Percentiles rank a stretch among this genome's conserved stretches.
Evolutionary conservation across 2,797 vertebrate species (phyloP).

Genomic region (Microchirus variegatus): DNA sequence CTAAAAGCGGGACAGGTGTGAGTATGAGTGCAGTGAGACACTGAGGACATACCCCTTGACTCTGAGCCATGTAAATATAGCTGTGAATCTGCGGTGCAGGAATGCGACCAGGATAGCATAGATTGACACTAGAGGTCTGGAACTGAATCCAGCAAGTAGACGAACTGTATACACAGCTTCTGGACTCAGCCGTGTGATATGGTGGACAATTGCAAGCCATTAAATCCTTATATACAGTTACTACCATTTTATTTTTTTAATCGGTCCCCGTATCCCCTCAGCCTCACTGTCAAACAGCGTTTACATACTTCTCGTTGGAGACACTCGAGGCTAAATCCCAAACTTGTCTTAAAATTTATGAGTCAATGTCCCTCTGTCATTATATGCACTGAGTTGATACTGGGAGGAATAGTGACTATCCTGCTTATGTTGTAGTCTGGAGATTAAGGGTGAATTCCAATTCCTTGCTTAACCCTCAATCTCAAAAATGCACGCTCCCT

Average conservation of each 20-base stretch:
- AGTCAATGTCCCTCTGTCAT: conserved; percentile 5
- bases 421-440: background rate
- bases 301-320: conserved; percentile 10
- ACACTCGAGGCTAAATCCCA: conserved; percentile 13
- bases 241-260: background rate
- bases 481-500: no score
- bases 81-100: conserved; percentile 59
- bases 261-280: background rate
- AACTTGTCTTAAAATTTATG: conserved; percentile 17
- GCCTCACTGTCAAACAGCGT: background rate
- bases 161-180: background rate
- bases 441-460: no score
- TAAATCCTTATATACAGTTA: no score
- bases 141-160: conserved; percentile 7
- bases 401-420: conserved; percentile 2
- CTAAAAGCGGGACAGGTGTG: conserved; percentile 69
- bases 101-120: conserved; percentile 66
- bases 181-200: no score
- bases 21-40: conserved; percentile 39
- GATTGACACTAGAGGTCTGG: conserved; percentile 17
- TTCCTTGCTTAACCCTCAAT: no score
- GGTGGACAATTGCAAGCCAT: no score
- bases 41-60: conserved; percentile 34
- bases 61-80: conserved; percentile 74
- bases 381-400: conserved; percentile 18